Conservation (phyloP, 2,113 vertebrate genomes). For the Dromiciops gliroides region DNA sequence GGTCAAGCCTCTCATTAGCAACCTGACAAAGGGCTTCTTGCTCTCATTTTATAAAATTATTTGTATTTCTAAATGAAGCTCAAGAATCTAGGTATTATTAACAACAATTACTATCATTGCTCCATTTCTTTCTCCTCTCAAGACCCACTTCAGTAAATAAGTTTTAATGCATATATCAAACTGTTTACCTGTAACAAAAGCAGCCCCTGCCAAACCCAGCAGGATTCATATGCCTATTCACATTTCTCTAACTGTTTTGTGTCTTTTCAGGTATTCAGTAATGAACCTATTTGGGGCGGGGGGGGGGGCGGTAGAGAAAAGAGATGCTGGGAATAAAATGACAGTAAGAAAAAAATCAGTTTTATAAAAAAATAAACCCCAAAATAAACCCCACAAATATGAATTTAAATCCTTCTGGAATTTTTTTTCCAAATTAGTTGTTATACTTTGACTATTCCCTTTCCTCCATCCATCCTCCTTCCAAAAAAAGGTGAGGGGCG, state of each 20-base stretch:
- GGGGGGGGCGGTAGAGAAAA: slow-evolving; percentile 3
- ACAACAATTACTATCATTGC: slow-evolving; percentile 46
- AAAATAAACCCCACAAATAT: background rate
- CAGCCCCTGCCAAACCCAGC: slow-evolving; percentile 61
- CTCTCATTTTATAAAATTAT: slow-evolving; percentile 60
- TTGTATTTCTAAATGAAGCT: slow-evolving; percentile 66
- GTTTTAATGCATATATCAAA: slow-evolving; percentile 67
- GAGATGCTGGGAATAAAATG: background rate
- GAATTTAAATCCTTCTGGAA: slow-evolving; percentile 45
- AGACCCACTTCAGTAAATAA: slow-evolving; percentile 50
- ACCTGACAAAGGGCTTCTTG: slow-evolving; percentile 71
- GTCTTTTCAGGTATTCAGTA: slow-evolving; percentile 55
- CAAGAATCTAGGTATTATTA: slow-evolving; percentile 57
- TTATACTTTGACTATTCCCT: slow-evolving; percentile 2
- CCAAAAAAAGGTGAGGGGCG: background rate
- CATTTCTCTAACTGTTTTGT: slow-evolving; percentile 19
- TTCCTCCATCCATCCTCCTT: background rate
- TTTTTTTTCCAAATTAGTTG: slow-evolving; percentile 31
- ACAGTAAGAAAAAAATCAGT: background rate
- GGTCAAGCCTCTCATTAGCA: slow-evolving; percentile 76
- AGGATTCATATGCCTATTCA: slow-evolving; percentile 53
- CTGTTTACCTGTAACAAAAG: slow-evolving; percentile 72
- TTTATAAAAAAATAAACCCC: background rate
- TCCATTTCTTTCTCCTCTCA: slow-evolving; percentile 41
- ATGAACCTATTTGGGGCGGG: slow-evolving; percentile 3